Base-by-base conservation (phyloP, 1,140 invertebrate species). In the Luehdorfia chinensis region DNA sequence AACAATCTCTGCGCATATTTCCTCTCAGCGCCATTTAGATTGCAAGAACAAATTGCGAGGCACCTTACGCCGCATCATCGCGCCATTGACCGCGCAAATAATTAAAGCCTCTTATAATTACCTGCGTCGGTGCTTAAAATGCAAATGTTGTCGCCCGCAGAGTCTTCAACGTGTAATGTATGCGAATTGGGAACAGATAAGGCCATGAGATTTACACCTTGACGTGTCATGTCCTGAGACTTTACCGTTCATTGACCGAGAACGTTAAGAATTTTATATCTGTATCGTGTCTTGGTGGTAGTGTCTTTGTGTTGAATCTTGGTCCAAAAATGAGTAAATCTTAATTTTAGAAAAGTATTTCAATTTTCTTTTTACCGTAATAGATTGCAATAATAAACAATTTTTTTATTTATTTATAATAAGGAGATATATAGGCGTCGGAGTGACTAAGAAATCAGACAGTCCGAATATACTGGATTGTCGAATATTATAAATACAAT, bases 81-180 rank as follows among this genome's bases (percentile, higher is more conserved):
- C 60, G 66, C 59, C 62, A 61, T 37, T 75, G 66, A 66, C 68
- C 59, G 55, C 43, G 50, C 58, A 63, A 74, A 83, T 84, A 84
- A 84, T 85, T 85, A 85, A 83, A 70, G 68, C 59, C 69, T 68
- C 65, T 83, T 71, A 77, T 84, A 79, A 84, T 80, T 84, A 80
- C 70, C 55, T 47, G 49, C 55, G 44, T 56, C 48, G 65, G 70
- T 69, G 64, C 59, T 84, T 78, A 73, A 79, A 83, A 83, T 83
- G 81, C 68, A 83, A 83, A 85, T 83, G 66, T 73, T 83, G 76
- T 76, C 72, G 75, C 78, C 77, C 60, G 63, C 52, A 75, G 78
- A 78, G 64, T 80, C 70, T 74, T 83, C 67, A 65, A 53, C 50
- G 16, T 58, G 62, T 76, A 78, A 78, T 59, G 34, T 59, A 56